Conservation (phyloP, 1,140 invertebrate genomes). For the Seison nebaliae region DNA sequence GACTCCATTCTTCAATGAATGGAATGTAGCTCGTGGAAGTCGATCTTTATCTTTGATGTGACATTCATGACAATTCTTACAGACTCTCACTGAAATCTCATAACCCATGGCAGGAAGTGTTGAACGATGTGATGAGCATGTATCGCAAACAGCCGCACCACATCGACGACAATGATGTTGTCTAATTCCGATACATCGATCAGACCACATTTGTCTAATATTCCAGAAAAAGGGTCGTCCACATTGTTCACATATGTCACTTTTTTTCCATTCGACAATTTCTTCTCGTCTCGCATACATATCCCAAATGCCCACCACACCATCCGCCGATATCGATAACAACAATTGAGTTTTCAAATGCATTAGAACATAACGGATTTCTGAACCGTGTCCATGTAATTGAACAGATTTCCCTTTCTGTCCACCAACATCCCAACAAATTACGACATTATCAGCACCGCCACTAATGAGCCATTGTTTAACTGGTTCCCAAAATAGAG, state of each 20-base stretch:
- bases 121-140: conserved; percentile 57
- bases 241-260: conserved; percentile 71
- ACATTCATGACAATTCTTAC: conserved; percentile 71
- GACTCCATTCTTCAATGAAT: no score
- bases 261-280: conserved; percentile 46
- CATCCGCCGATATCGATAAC: conserved; percentile 75
- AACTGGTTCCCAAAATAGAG: conserved; percentile 61
- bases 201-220: conserved; percentile 82
- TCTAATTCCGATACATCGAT: conserved; percentile 57
- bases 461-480: conserved; percentile 69
- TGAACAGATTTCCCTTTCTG: conserved; percentile 83
- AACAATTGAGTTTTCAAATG: conserved; percentile 37
- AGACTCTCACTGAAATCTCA: conserved; percentile 82
- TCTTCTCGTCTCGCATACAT: conserved; percentile 58
- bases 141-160: conserved; percentile 58
- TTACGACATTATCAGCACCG: conserved; percentile 68
- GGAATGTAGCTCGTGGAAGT: no score
- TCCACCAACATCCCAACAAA: conserved; percentile 95
- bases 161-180: conserved; percentile 47
- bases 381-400: conserved; percentile 51
- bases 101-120: conserved; percentile 81
- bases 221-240: conserved; percentile 92
- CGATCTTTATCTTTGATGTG: no score
- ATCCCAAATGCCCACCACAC: conserved; percentile 74
- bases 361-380: conserved; percentile 8